Percentiles rank a stretch among this genome's conserved stretches.
phyloP scores from a whole-genome alignment of 2,797 vertebrate genomes.

The Xiphorhynchus erythropygius region DNA sequence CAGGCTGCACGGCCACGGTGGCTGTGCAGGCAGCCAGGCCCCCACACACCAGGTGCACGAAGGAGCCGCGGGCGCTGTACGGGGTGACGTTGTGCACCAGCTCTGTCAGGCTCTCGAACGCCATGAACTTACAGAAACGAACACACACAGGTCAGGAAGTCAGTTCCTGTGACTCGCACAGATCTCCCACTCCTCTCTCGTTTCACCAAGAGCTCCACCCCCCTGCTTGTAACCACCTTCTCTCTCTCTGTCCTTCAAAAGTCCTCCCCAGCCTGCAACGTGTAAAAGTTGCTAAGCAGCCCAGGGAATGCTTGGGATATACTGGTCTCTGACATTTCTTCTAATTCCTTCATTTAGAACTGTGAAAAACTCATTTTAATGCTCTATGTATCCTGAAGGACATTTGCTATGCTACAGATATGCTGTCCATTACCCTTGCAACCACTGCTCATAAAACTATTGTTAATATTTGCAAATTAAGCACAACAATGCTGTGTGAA shows the following conservation, averaged over 20 bases:
- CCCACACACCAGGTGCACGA: constrained; percentile 88
- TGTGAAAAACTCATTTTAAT: neutral
- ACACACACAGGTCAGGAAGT: neutral
- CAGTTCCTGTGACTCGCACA: rapidly evolving
- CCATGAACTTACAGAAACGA: constrained; percentile 83
- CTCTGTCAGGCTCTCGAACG: constrained; percentile 88
- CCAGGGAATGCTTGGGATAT: rapidly evolving
- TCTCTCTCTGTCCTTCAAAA: neutral
- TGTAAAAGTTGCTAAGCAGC: neutral
- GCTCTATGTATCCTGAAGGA: neutral
- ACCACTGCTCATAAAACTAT: neutral
- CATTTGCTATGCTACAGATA: neutral
- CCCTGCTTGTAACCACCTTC: neutral
- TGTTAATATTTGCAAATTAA: neutral
- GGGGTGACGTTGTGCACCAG: constrained; percentile 77
- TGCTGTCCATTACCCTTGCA: neutral
- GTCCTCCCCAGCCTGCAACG: neutral
- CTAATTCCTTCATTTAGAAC: neutral
- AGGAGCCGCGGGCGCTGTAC: constrained; percentile 75
- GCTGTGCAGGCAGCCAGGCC: constrained; percentile 88
- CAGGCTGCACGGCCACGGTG: constrained; percentile 87
- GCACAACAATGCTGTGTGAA: neutral
- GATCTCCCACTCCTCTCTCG: neutral
- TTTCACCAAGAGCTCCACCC: neutral
- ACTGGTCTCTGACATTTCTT: neutral